Evolutionary conservation across 1,140 invertebrate species (phyloP).

Genomic region (Habropoda laboriosa): DNA sequence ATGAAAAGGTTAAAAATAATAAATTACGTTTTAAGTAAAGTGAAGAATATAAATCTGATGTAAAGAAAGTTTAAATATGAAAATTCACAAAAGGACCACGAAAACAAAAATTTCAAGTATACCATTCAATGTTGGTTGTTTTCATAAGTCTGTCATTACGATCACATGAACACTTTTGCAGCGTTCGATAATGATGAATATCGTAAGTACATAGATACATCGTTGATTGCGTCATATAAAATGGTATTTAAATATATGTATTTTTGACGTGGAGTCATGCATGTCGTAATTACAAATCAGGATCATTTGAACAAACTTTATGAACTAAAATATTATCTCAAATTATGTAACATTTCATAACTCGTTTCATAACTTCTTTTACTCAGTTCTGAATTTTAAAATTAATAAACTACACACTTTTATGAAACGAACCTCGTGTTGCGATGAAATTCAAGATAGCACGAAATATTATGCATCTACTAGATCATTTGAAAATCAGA

Average conservation of each 20-base stretch:
- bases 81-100: background rate
- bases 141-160: constrained; percentile 26
- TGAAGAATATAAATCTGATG: no score
- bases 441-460: background rate
- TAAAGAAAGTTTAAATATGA: background rate
- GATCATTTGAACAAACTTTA: background rate
- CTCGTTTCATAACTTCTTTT: no score
- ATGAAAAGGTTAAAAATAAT: no score
- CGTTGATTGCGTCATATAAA: constrained; percentile 49
- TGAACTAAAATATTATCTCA: background rate
- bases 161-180: constrained; percentile 38
- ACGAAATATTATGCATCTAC: background rate
- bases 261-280: constrained; percentile 3
- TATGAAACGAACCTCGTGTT: background rate
- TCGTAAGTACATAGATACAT: constrained; percentile 64
- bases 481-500: no score
- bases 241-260: constrained; percentile 36
- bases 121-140: background rate
- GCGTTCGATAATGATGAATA: constrained; percentile 49
- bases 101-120: background rate
- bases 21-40: no score
- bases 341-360: background rate
- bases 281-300: background rate
- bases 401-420: background rate
- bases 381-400: background rate